Percentiles rank a stretch among this genome's conserved stretches.
phyloP scores from a whole-genome alignment of 2,113 vertebrate genomes.

The Epinephelus cyanopodus region DNA sequence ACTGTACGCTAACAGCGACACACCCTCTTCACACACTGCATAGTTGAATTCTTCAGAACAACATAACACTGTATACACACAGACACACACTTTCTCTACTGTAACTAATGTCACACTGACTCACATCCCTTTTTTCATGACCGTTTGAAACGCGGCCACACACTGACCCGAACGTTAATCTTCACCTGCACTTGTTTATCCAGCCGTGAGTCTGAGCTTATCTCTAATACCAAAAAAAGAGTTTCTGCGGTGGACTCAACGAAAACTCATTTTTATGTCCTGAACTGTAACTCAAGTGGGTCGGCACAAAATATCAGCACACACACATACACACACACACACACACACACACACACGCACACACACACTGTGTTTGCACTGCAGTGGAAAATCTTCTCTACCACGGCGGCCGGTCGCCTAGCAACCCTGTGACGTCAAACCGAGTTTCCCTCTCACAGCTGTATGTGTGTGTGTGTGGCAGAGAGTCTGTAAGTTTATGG shows the following conservation, averaged over 20 bases:
- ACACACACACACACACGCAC: constrained; percentile 27
- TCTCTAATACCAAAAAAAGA: neutral
- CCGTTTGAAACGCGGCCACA: neutral
- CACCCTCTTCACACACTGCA: constrained; percentile 53
- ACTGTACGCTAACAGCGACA: constrained; percentile 8
- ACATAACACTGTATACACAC: neutral
- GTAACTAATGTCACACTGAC: neutral
- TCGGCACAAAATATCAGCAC: constrained; percentile 23
- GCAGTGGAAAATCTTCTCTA: constrained; percentile 89
- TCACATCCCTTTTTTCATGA: constrained; percentile 34
- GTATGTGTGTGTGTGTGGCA: constrained; percentile 60
- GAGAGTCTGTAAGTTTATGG: constrained; percentile 30
- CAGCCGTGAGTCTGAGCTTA: neutral
- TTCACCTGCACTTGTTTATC: neutral
- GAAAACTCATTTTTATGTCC: constrained; percentile 18
- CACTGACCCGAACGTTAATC: constrained; percentile 10
- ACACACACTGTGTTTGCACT: constrained; percentile 60
- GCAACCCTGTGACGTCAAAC: constrained; percentile 87
- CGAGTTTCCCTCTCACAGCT: constrained; percentile 87
- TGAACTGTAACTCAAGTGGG: constrained; percentile 52
- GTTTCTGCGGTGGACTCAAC: neutral
- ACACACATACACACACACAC: constrained; percentile 17
- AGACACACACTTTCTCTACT: neutral
- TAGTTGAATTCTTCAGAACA: neutral
- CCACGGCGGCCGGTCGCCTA: constrained; percentile 83